Evolutionary conservation across 2,113 vertebrate genomes (phyloP).

Genomic region (Pholis gunnellus): DNA sequence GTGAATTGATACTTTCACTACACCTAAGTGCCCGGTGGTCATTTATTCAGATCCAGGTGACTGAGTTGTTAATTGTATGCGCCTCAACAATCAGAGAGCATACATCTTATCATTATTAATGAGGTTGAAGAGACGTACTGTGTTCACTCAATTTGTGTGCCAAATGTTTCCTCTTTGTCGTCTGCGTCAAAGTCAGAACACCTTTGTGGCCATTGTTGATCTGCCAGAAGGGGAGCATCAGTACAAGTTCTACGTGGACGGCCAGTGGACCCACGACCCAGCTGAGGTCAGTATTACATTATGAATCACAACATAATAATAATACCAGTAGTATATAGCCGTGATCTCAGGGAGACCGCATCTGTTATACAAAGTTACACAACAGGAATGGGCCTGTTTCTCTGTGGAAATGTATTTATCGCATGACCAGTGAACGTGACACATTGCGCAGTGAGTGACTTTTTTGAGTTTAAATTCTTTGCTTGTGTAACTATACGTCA

Average conservation of each 20-base stretch:
- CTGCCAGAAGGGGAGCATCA: slow-evolving; percentile 98
- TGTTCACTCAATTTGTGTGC: slow-evolving; percentile 1
- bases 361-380: background rate
- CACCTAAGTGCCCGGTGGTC: too few relatives aligned
- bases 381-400: background rate
- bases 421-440: background rate
- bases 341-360: background rate
- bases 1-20: background rate
- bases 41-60: background rate
- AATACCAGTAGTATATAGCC: background rate
- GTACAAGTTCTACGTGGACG: slow-evolving; percentile 98
- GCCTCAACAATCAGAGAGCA: too few relatives aligned
- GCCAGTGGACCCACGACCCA: slow-evolving; percentile 97
- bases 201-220: slow-evolving; percentile 97
- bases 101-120: background rate
- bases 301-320: background rate
- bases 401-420: background rate
- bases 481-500: background rate
- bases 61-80: background rate
- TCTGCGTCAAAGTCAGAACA: slow-evolving; percentile 91
- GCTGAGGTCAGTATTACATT: slow-evolving; percentile 85
- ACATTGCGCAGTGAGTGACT: background rate
- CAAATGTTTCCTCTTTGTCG: slow-evolving; percentile 40
- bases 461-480: background rate
- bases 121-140: background rate